These are phyloP conservation scores for Tichodroma muraria DNA, from an alignment of 2,113 vertebrate species.

Conservation along the genomic window DNA sequence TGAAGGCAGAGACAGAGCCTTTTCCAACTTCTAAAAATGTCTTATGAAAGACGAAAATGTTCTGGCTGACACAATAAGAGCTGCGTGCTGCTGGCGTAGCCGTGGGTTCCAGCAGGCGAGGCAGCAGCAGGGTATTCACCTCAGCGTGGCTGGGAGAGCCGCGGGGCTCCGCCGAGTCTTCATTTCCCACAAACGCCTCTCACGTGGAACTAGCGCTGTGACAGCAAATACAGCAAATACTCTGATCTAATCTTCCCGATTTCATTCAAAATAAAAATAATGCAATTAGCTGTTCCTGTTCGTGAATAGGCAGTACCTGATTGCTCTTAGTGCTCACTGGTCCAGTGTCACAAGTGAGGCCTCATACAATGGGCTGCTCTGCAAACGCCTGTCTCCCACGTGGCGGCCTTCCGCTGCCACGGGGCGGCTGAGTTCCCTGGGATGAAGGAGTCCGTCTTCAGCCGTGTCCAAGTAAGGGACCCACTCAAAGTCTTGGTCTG, in stretches of 20 bases:
- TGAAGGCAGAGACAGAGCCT: neutral
- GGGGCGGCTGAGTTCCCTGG: neutral
- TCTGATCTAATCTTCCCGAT: neutral
- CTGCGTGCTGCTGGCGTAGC: neutral
- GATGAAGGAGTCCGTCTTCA: neutral
- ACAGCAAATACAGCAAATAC: neutral
- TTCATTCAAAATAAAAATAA: neutral
- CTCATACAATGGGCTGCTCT: neutral
- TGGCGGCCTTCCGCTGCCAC: rapidly evolving
- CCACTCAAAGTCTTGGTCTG: neutral
- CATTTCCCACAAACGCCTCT: neutral
- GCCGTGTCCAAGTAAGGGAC: rapidly evolving
- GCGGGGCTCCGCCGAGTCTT: constrained; percentile 6
- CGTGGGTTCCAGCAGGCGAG: neutral
- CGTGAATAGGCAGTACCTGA: neutral
- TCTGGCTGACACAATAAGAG: neutral
- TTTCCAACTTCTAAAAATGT: neutral
- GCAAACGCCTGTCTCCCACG: neutral
- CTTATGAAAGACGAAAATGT: neutral
- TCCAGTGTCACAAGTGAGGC: neutral
- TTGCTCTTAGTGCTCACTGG: neutral
- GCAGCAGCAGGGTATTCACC: neutral
- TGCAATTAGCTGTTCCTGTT: neutral
- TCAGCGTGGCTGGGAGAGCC: constrained; percentile 12
- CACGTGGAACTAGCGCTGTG: neutral